phyloP scores from a whole-genome alignment of 2,888 invertebrate species.

The Ornithoptera alexandrae region DNA sequence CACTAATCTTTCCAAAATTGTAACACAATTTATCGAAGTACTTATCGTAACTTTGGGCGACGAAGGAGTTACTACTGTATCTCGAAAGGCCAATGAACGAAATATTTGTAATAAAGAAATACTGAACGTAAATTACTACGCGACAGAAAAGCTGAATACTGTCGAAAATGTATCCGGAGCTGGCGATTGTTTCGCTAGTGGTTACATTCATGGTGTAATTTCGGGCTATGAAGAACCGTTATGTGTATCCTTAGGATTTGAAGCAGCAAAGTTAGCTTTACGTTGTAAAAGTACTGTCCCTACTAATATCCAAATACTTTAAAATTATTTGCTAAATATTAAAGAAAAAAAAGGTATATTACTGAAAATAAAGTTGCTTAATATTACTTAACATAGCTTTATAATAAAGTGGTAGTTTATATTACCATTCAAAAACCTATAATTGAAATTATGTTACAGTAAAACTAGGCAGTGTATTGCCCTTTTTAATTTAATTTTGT shows the following conservation, averaged over 20 bases:
- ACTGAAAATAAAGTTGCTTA: background rate
- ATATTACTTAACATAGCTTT: too few relatives aligned
- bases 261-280: constrained; percentile 82
- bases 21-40: constrained; percentile 75
- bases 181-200: constrained; percentile 88
- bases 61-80: constrained; percentile 79
- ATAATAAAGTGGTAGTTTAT: too few relatives aligned
- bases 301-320: constrained; percentile 38
- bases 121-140: constrained; percentile 55
- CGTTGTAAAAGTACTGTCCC: constrained; percentile 82
- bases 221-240: constrained; percentile 74
- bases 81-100: constrained; percentile 41
- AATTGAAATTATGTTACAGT: too few relatives aligned
- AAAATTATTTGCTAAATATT: constrained; percentile 1
- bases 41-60: constrained; percentile 83
- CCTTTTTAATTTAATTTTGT: too few relatives aligned
- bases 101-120: constrained; percentile 32
- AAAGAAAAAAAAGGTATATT: background rate
- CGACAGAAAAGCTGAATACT: constrained; percentile 53
- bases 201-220: constrained; percentile 83
- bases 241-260: constrained; percentile 82
- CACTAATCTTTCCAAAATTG: constrained; percentile 48
- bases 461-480: too few relatives aligned
- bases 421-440: too few relatives aligned
- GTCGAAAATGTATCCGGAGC: constrained; percentile 90